These are phyloP conservation scores for Rhynchomys soricoides DNA, from an alignment of 2,113 vertebrate species.

Conservation along the genomic window DNA sequence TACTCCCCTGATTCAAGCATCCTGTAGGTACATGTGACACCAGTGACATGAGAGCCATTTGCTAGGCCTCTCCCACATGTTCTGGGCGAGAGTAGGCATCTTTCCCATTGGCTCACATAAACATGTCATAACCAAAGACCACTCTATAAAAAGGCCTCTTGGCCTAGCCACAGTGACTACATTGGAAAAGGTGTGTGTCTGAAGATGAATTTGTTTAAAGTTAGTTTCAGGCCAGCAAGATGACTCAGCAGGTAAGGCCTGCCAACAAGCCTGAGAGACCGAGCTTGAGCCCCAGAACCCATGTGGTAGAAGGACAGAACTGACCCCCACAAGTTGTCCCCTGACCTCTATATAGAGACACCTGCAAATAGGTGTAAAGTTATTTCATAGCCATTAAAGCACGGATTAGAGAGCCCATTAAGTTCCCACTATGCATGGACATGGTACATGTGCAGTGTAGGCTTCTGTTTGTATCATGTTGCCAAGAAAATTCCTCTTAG, in stretches of 20 bases:
- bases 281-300: not conserved
- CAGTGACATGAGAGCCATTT: not conserved
- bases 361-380: not conserved
- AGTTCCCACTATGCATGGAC: slow-evolving; percentile 55
- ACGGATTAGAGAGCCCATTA: slow-evolving; percentile 37
- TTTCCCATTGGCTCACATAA: not conserved
- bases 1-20: slow-evolving; percentile 19
- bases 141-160: not conserved
- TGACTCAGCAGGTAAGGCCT: not conserved
- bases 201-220: not conserved
- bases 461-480: slow-evolving; percentile 44
- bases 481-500: slow-evolving; percentile 70
- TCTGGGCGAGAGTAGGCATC: not conserved
- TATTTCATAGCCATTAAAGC: slow-evolving; percentile 1
- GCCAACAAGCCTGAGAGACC: not conserved
- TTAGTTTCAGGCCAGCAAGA: not conserved
- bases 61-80: slow-evolving; percentile 15
- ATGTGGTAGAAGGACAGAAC: not conserved
- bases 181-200: not conserved
- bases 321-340: not conserved
- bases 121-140: slow-evolving; percentile 60
- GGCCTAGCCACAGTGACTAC: slow-evolving; percentile 26
- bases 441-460: slow-evolving; percentile 64
- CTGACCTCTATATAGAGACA: not conserved
- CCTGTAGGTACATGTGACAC: slow-evolving; percentile 50